Base-by-base conservation (phyloP, 2,797 vertebrate genomes). In the Cottoperca gobio region DNA sequence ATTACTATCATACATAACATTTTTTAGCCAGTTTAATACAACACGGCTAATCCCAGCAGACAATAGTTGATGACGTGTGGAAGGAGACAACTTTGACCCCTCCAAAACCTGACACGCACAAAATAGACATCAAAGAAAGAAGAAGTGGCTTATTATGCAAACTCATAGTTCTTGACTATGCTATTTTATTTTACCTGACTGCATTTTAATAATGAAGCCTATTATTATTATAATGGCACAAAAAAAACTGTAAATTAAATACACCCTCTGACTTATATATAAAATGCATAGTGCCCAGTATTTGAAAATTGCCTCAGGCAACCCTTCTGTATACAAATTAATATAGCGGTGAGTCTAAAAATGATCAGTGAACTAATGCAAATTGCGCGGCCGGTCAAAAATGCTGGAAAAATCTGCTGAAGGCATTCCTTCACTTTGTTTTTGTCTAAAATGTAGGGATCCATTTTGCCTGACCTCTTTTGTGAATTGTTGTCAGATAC, bases 151-250 rank as follows among this genome's bases (percentile, higher is more conserved):
- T 21, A 54, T 14, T 31, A 43, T 8, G 28, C 17, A 17, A 43
- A 49, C 23, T 50, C 10, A 1, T 66, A 45, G 16, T 5, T 13
- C n/a, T n/a, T n/a, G n/a, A n/a, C n/a, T 33, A 7, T 5, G 9
- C 33, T 19, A 50, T 21, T 61, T 17, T 14, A 16, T 52, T 19
- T 58, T 13, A 23, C 9, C 14, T 71, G 42, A 52, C 0, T 70
- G 12, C 3, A 49, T 75, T 74, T 54, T 70, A n/a, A 67, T 73
- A 61, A 82, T 81, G 42, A 73, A 35, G 23, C 19, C 67, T 78
- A 49, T 19, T 63, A 69, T 49, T 43, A 69, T 49, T 43, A 81
- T 62, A 59, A 52, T 71, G 48, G 7, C 16, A n/a, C n/a, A n/a
- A 52, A 14, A 62, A 73, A 71, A 65, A 9, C 2, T 12, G 33